phyloP scores from a whole-genome alignment of 2,888 invertebrate genomes.

The Lycocerus yunnanus region DNA sequence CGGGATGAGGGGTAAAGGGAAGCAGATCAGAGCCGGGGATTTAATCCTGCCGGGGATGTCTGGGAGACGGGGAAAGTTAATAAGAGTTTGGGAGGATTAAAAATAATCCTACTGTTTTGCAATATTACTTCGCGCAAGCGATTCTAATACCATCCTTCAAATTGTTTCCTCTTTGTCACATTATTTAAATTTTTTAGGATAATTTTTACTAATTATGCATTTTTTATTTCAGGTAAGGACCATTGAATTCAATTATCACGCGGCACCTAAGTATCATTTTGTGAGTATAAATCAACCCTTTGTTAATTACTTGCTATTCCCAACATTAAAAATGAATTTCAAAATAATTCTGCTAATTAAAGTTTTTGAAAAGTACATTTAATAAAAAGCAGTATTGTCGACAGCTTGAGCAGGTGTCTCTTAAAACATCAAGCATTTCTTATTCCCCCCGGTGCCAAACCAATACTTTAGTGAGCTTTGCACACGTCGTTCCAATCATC shows the following conservation, averaged over 20 bases:
- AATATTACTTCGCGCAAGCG: conserved; percentile 49
- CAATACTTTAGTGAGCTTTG: conserved; percentile 22
- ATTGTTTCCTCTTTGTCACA: conserved; percentile 28
- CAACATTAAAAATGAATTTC: conserved; percentile 1
- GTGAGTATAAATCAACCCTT: conserved; percentile 13
- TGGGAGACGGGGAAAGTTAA: conserved; percentile 56
- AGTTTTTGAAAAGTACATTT: neutral
- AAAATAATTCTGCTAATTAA: neutral
- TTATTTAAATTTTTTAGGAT: conserved; percentile 16
- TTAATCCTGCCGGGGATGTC: conserved; percentile 56
- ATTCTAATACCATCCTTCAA: conserved; percentile 29
- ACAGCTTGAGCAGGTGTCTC: conserved; percentile 18
- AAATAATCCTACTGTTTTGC: conserved; percentile 58
- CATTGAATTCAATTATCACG: neutral
- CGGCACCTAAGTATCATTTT: conserved; percentile 4
- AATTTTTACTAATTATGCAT: conserved; percentile 18
- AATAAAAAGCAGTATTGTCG: neutral
- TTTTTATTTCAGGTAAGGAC: conserved; percentile 28
- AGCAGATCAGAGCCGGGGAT: conserved; percentile 55
- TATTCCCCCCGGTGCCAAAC: conserved; percentile 23
- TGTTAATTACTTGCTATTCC: neutral
- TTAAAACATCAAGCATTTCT: conserved; percentile 19
- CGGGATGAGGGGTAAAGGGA: conserved; percentile 35
- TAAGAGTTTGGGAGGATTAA: conserved; percentile 58
- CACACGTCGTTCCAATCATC: conserved; percentile 29